Conservation (phyloP, 2,113 vertebrate genomes). For the Nothoprocta perdicaria region DNA sequence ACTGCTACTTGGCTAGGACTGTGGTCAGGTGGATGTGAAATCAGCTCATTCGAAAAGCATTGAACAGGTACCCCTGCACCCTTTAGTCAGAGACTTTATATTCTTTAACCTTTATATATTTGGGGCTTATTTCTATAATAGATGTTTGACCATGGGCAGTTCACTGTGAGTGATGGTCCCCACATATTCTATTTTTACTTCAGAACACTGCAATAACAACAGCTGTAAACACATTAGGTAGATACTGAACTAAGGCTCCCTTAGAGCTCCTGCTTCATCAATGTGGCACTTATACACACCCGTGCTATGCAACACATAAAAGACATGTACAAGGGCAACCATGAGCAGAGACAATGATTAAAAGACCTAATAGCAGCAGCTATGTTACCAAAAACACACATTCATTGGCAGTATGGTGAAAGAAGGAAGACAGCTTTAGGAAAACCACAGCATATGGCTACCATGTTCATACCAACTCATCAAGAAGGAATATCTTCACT, state of each 20-base stretch:
- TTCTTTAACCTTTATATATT: neutral
- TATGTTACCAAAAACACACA: neutral
- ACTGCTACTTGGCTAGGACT: neutral
- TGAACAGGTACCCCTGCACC: neutral
- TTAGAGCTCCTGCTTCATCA: neutral
- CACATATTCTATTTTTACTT: neutral
- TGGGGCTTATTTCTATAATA: neutral
- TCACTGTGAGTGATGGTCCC: neutral
- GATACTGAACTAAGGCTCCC: neutral
- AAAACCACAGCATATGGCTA: neutral
- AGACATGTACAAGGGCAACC: neutral
- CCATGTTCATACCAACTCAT: neutral
- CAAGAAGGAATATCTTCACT: neutral
- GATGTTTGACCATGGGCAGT: neutral
- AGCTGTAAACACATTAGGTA: neutral
- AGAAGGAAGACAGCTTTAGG: neutral
- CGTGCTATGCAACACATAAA: neutral
- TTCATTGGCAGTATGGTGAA: neutral
- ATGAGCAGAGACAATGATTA: neutral
- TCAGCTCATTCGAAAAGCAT: neutral
- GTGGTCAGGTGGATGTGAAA: neutral
- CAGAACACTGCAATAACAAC: neutral
- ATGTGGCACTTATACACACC: neutral
- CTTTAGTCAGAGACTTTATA: neutral
- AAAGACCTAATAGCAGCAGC: neutral